These are phyloP conservation scores for Dipodomys merriami DNA, from an alignment of 2,113 vertebrate species.

Conservation along the genomic window DNA sequence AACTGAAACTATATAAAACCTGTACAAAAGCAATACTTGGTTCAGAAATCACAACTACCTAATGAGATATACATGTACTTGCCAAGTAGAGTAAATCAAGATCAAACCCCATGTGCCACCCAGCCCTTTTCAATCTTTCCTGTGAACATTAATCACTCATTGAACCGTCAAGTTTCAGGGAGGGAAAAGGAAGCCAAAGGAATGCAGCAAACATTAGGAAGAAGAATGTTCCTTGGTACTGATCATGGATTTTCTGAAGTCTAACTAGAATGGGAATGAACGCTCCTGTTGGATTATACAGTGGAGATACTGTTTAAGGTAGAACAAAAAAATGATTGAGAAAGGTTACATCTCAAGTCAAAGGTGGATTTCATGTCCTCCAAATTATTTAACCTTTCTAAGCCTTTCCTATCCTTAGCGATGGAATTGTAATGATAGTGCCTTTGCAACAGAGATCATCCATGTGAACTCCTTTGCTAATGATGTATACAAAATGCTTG, in stretches of 20 bases:
- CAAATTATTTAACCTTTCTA: conserved; percentile 31
- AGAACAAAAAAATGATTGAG: background rate
- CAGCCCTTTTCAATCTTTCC: background rate
- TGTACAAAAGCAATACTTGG: background rate
- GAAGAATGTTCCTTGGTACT: background rate
- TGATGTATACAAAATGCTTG: background rate
- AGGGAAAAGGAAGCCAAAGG: background rate
- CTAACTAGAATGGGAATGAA: background rate
- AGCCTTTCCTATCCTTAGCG: background rate
- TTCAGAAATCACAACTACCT: background rate
- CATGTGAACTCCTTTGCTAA: background rate
- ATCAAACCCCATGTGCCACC: background rate
- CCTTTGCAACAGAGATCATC: background rate
- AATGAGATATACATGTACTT: background rate
- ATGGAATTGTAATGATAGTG: background rate
- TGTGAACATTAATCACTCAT: background rate
- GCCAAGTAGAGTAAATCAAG: background rate
- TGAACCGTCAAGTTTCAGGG: background rate
- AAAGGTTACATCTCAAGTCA: background rate
- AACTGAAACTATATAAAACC: background rate
- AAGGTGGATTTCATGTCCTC: background rate
- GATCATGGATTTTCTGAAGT: background rate
- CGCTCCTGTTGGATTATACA: background rate
- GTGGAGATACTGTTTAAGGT: background rate
- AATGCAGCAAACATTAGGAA: background rate